A percentile compares a stretch with the other conserved stretches of the same genome.
phyloP scores from a whole-genome alignment of 2,113 vertebrate genomes.

The Galbula dea region DNA sequence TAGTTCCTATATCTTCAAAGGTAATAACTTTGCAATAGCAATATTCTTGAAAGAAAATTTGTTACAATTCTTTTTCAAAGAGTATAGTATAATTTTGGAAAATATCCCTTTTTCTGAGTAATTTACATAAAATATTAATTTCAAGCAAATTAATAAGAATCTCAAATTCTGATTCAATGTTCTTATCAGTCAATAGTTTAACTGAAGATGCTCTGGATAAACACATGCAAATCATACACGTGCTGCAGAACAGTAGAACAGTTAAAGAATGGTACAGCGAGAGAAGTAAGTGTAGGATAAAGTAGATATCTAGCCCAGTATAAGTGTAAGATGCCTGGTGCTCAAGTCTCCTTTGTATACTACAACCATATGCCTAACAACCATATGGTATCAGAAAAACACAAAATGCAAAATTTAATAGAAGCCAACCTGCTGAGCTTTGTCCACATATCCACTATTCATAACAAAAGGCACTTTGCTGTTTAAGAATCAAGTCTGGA shows the following conservation, averaged over 20 bases:
- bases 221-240: neutral
- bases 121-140: constrained; percentile 30
- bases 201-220: constrained; percentile 3
- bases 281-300: no score
- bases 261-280: neutral
- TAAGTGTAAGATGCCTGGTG: neutral
- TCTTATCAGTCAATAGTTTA: constrained; percentile 2
- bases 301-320: neutral
- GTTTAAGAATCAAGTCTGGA: neutral
- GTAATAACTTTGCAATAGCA: neutral
- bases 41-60: constrained; percentile 43
- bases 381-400: neutral
- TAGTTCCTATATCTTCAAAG: constrained; percentile 49
- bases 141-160: constrained; percentile 16
- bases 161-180: neutral
- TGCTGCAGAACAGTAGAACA: neutral
- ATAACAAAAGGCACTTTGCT: neutral
- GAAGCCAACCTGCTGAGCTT: neutral
- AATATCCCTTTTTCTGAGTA: constrained; percentile 1
- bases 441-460: neutral
- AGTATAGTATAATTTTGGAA: neutral
- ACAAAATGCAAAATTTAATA: neutral
- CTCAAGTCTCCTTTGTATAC: neutral
- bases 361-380: neutral
- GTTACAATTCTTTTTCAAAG: constrained; percentile 1